Evolutionary conservation across 2,888 invertebrate species (phyloP), one percentile per base, ranked within the genome.

Genomic region (Phengaris alcon): DNA sequence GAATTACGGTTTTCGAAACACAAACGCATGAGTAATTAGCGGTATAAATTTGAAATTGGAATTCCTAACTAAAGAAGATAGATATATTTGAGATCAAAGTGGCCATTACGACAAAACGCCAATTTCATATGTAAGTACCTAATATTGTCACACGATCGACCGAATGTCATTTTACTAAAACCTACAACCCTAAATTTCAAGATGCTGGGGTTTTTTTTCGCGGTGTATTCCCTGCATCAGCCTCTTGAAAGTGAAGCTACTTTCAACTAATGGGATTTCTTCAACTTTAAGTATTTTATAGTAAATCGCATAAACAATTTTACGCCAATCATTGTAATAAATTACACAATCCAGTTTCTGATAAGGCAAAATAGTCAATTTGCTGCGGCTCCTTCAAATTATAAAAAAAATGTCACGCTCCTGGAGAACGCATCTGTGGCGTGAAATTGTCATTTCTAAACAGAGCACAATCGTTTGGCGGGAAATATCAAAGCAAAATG

Each of bases 401-500:
- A 80, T 75, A 78, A 79, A 81, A 82, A 80, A 79, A 81, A 80
- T 82, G 81, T 85, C 84, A 87, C 84, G 86, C 83, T 85, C 84
- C 87, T 87, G 80, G 73, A 83, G 74, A 54, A 79, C 78, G 81
- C 88, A 88, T 88, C 88, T 88, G 88, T 84, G 81, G 84, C 88
- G 86, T 89, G 86, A 88, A 88, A 89, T 89, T 83, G 81, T 80
- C 81, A 80, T 81, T 80, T 81, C 80, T 78, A 79, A 83, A 81
- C 81, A 78, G 77, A 78, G 73, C 13, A 68, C 54, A 77, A 75
- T 76, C 74, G 75, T 77, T 80, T 73, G 78, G 77, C 79, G 79
- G 75, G 76, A 77, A 79, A 76, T 73, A 68, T 52, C 68, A 76
- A 75, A 76, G 77, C 77, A 72, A 78, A 75, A 75, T 80, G 81